phyloP scores from a whole-genome alignment of 2,113 vertebrate species.

The Theristicus caerulescens region DNA sequence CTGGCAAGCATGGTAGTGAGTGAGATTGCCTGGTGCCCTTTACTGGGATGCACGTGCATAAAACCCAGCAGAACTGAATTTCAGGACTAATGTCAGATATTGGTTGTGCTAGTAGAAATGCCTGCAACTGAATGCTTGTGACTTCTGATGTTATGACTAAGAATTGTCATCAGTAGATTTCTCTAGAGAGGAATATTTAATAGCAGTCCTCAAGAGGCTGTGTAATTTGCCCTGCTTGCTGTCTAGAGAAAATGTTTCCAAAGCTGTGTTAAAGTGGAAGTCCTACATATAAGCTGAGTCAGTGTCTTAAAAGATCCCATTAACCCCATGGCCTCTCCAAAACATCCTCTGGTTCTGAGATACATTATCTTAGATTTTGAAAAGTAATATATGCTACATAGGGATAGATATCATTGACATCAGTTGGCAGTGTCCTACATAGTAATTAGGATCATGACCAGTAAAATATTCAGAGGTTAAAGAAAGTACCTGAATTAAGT shows the following conservation, averaged over 20 bases:
- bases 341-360: not conserved
- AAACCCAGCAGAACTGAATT: not conserved
- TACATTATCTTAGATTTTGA: not conserved
- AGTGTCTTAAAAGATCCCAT: not conserved
- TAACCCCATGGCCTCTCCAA: not conserved
- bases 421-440: not conserved
- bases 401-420: not conserved
- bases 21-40: not conserved
- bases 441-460: not conserved
- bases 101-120: not conserved
- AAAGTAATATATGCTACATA: not conserved
- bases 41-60: fast-evolving
- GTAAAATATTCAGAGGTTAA: not conserved
- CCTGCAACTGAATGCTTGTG: not conserved
- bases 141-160: not conserved
- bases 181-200: not conserved
- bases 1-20: not conserved
- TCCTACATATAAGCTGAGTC: not conserved
- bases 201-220: not conserved
- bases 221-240: not conserved
- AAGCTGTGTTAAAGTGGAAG: not conserved
- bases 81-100: not conserved
- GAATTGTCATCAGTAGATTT: not conserved
- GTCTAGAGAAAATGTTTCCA: not conserved
- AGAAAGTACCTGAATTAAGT: not conserved